Base-by-base conservation (phyloP, 2,113 vertebrate species). In the Copsychus sechellarum region DNA sequence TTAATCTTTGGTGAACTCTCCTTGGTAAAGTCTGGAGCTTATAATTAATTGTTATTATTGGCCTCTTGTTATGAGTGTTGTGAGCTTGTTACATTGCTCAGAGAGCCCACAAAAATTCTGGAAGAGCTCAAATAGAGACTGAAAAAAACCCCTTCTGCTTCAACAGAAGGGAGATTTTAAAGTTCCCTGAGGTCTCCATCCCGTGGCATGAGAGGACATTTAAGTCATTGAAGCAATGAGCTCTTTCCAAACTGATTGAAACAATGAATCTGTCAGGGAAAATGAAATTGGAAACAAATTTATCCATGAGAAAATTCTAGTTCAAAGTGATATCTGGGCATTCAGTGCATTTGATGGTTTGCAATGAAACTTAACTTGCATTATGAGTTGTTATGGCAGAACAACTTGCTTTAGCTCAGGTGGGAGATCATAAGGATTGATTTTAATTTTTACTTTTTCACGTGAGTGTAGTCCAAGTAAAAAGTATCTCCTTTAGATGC, bases 51-150 rank as follows among this genome's bases (percentile, higher is more conserved):
- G 9, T 12, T 65, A 29, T 40, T 56, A 16, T 40, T 48, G 10
- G 7, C 22, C 23, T 79, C 17, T 60, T 64, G 23, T 62, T 58
- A 60, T 64, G 67, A 54, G 22, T 5, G 29, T 70, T 86, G 58
- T 58, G 86, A 76, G 71, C 70, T 94, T 90, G 65, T 92, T 90
- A 43, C 9, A 16, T 34, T 84, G 71, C 64, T 93, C 48, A 57
- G 62, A 45, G 95, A 93, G 43, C 28, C 47, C 14, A 18, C n/a
- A 47, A 88, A 91, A 96, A 89, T 86, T 73, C 34, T 94, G 53
- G 77, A 93, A 93, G 86, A 93, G 70, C 29, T 86, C 6, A 58
- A 79, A 36, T 9, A 31, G 57, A 71, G 92, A 11, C 48, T 78
- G 92, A 73, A 40, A 94, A 71, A 95, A 96, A 11, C 60, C 82